Conservation (phyloP, 2,888 invertebrate genomes). For the Papilio gigon region DNA sequence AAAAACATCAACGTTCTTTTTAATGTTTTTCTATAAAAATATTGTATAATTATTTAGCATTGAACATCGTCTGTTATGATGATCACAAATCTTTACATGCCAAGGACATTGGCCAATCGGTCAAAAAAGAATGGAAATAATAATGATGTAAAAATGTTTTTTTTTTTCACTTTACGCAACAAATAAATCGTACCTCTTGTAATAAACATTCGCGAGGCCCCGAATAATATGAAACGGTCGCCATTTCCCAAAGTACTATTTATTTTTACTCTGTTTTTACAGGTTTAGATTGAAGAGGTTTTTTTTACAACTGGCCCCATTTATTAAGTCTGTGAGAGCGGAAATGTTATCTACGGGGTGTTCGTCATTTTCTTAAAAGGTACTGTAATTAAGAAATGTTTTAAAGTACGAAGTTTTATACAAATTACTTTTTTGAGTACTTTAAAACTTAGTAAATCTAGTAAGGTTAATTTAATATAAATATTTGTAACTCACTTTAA, state of each 20-base stretch:
- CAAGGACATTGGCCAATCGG: no score
- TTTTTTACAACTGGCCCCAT: conserved; percentile 72
- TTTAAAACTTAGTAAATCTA: conserved; percentile 13
- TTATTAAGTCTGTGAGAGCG: conserved; percentile 66
- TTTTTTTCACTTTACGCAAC: conserved; percentile 61
- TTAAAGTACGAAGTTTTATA: conserved; percentile 70
- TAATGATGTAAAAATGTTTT: not conserved
- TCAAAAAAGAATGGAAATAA: no score
- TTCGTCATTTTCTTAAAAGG: conserved; percentile 77
- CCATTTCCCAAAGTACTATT: conserved; percentile 66
- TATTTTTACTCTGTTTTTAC: conserved; percentile 73
- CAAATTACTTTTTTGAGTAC: not conserved
- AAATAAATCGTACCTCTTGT: conserved; percentile 74
- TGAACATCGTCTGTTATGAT: no score
- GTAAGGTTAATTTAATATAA: no score
- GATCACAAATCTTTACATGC: no score
- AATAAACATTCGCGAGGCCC: conserved; percentile 76
- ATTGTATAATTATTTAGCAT: no score
- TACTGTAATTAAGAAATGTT: conserved; percentile 69
- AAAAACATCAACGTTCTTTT: no score
- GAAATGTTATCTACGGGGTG: conserved; percentile 72
- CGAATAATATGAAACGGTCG: conserved; percentile 78
- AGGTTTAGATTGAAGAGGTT: conserved; percentile 78
- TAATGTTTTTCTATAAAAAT: no score
- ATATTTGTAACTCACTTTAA: no score